Evolutionary conservation across 2,797 vertebrate genomes (phyloP).

Genomic region (Antennarius maculatus): DNA sequence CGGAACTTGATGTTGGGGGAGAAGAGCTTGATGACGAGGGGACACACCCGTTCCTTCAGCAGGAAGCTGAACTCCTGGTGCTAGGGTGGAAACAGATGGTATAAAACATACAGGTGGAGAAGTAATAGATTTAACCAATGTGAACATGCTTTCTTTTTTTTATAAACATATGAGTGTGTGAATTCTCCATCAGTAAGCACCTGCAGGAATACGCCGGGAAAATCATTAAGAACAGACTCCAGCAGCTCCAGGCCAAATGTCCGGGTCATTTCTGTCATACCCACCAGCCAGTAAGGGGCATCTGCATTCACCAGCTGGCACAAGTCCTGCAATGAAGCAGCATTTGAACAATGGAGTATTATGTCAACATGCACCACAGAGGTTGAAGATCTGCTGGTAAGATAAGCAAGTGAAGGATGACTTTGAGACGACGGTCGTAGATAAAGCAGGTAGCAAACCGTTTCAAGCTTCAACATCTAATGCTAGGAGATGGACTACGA

Average conservation of each 20-base stretch:
- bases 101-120: not conserved
- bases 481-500: not conserved
- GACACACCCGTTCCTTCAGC: conserved; percentile 97
- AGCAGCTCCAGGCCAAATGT: conserved; percentile 97
- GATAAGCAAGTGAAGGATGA: conserved; percentile 25
- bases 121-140: not conserved
- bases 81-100: conserved; percentile 70
- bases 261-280: conserved; percentile 99
- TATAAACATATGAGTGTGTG: no score
- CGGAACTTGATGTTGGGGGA: conserved; percentile 99
- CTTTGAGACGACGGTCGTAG: conserved; percentile 2
- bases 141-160: not conserved
- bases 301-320: conserved; percentile 98
- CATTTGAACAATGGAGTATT: conserved; percentile 42
- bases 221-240: conserved; percentile 98
- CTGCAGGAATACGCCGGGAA: conserved; percentile 95
- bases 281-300: conserved; percentile 98
- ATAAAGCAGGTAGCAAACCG: not conserved
- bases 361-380: conserved; percentile 26
- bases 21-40: conserved; percentile 99
- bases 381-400: conserved; percentile 20
- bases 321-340: conserved; percentile 84
- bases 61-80: conserved; percentile 99
- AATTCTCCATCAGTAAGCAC: conserved; percentile 73
- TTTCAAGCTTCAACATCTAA: not conserved